Percentiles rank a stretch among this genome's conserved stretches.
These are phyloP conservation scores for Lysiphlebus fabarum DNA, from an alignment of 1,140 invertebrate species.

Conservation along the genomic window DNA sequence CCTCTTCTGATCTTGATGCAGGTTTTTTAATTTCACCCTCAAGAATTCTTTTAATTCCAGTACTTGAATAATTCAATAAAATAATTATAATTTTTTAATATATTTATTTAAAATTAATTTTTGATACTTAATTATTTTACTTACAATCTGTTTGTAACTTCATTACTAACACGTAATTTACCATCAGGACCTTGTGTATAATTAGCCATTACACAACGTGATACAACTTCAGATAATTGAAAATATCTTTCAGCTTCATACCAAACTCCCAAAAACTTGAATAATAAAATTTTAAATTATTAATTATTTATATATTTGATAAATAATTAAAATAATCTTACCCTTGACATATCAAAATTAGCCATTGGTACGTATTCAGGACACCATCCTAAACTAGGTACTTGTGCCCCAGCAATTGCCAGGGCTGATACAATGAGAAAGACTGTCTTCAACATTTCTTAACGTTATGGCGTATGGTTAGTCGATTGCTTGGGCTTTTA, in stretches of 20 bases:
- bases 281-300: conserved; percentile 4
- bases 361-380: conserved; percentile 69
- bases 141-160: conserved; percentile 73
- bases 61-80: conserved; percentile 52
- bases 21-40: conserved; percentile 66
- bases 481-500: conserved; percentile 46
- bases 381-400: conserved; percentile 62
- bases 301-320: conserved; percentile 13
- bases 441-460: conserved; percentile 46
- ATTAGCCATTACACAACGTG: conserved; percentile 73
- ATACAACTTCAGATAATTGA: conserved; percentile 69
- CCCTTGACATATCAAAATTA: conserved; percentile 67
- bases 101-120: conserved; percentile 11
- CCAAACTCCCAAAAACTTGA: conserved; percentile 74
- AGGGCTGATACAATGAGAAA: conserved; percentile 39
- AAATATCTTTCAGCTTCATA: conserved; percentile 80
- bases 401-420: conserved; percentile 55
- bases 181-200: conserved; percentile 70
- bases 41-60: conserved; percentile 68
- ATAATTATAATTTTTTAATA: background rate
- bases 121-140: conserved; percentile 38
- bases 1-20: conserved; percentile 63
- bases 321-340: conserved; percentile 35
- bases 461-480: conserved; percentile 43
- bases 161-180: conserved; percentile 67